These are phyloP conservation scores for Byasa hedistus DNA, from an alignment of 2,888 invertebrate species.

Conservation along the genomic window DNA sequence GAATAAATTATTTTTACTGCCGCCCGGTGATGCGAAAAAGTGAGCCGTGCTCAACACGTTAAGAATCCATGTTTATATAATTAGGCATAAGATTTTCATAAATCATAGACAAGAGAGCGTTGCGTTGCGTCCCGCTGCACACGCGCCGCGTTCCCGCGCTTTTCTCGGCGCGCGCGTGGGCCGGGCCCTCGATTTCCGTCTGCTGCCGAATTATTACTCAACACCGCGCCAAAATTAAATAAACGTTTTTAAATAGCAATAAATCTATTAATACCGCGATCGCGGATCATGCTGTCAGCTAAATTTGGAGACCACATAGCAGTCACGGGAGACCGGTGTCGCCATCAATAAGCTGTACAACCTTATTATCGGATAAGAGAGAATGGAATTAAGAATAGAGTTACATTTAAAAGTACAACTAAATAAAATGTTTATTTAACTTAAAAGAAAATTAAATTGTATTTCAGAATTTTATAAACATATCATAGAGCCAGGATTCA, in stretches of 20 bases:
- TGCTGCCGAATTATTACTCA: constrained; percentile 33
- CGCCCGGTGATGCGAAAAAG: no score
- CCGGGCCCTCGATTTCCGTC: constrained; percentile 54
- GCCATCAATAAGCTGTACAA: no score
- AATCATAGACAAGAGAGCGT: constrained; percentile 17
- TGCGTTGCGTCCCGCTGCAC: constrained; percentile 26
- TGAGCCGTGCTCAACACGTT: no score
- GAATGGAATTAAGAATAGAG: no score
- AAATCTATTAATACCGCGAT: constrained; percentile 31
- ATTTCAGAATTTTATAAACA: no score
- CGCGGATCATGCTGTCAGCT: constrained; percentile 29
- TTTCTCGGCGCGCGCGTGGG: constrained; percentile 59
- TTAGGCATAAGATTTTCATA: constrained; percentile 10
- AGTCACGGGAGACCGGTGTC: not conserved
- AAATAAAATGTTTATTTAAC: no score
- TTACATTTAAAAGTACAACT: no score
- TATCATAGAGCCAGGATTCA: no score
- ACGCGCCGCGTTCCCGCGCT: constrained; percentile 36
- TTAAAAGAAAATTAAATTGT: no score
- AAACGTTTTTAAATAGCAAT: constrained; percentile 33
- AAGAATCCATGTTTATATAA: no score
- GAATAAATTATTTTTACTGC: no score
- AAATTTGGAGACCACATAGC: constrained; percentile 17
- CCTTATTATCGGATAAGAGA: no score
- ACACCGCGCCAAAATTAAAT: constrained; percentile 42